These are phyloP conservation scores for Drosophila helvetica DNA, from an alignment of 2,888 invertebrate species.

Conservation along the genomic window DNA sequence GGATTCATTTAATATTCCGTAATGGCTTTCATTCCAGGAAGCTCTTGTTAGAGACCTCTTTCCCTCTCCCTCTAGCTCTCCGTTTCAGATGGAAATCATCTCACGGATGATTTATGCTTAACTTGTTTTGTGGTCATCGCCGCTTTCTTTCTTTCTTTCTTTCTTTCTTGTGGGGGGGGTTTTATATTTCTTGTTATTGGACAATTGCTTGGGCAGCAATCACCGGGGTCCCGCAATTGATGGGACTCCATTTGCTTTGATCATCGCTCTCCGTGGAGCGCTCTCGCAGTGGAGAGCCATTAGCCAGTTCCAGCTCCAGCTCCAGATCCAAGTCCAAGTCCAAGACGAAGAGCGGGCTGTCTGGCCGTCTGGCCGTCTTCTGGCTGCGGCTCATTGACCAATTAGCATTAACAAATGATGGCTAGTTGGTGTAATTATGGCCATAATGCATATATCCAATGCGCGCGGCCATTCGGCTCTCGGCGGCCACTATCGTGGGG, in stretches of 20 bases:
- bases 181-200: not conserved
- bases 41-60: conserved; percentile 12
- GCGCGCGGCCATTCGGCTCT: conserved; percentile 1
- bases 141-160: conserved; percentile 13
- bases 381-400: conserved; percentile 66
- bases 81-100: not conserved
- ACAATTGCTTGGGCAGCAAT: conserved; percentile 24
- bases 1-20: not conserved
- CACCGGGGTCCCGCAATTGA: conserved; percentile 35
- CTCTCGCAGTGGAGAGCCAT: conserved; percentile 21
- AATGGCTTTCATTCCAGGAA: conserved; percentile 12
- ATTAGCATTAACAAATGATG: conserved; percentile 78
- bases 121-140: conserved; percentile 28
- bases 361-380: not conserved
- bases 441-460: conserved; percentile 75
- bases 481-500: conserved; percentile 29
- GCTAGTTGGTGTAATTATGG: conserved; percentile 78
- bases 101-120: conserved; percentile 10
- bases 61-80: not conserved
- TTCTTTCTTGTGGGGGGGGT: conserved; percentile 12
- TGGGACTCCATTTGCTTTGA: conserved; percentile 42
- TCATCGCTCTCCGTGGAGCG: conserved; percentile 20
- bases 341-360: not conserved
- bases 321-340: not conserved
- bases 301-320: conserved; percentile 9